Conservation (phyloP, 2,797 vertebrate genomes). For the Phoxinus dragarum region DNA sequence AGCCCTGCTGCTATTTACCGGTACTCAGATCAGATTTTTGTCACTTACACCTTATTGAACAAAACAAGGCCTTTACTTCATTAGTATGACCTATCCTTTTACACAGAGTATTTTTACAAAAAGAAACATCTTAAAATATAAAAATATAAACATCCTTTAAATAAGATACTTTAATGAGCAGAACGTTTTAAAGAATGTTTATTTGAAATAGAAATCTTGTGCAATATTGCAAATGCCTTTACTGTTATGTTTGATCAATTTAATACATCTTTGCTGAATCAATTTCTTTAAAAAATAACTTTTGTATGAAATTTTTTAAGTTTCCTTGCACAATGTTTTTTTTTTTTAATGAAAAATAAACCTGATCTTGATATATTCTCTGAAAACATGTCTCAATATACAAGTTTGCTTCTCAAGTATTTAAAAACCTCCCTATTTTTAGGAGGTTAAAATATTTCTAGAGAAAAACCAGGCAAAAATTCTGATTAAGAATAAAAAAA, state of each 20-base stretch:
- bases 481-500: neutral
- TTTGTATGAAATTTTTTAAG: neutral
- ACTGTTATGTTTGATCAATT: neutral
- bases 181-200: too few relatives aligned
- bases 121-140: neutral
- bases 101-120: neutral
- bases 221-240: neutral
- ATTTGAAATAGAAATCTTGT: neutral
- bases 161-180: neutral
- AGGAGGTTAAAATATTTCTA: neutral
- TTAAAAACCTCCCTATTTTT: neutral
- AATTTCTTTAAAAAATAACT: neutral
- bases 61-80: neutral
- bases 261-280: neutral
- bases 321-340: neutral
- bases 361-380: neutral
- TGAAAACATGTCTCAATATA: neutral
- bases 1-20: constrained; percentile 91
- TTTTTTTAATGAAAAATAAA: neutral
- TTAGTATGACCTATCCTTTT: neutral
- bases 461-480: neutral
- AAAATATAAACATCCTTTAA: neutral
- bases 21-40: constrained; percentile 68
- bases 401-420: neutral
- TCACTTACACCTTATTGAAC: constrained; percentile 40